Percentiles rank a stretch among this genome's conserved stretches.
phyloP scores from a whole-genome alignment of 1,140 invertebrate genomes.

The Hyles vespertilio region DNA sequence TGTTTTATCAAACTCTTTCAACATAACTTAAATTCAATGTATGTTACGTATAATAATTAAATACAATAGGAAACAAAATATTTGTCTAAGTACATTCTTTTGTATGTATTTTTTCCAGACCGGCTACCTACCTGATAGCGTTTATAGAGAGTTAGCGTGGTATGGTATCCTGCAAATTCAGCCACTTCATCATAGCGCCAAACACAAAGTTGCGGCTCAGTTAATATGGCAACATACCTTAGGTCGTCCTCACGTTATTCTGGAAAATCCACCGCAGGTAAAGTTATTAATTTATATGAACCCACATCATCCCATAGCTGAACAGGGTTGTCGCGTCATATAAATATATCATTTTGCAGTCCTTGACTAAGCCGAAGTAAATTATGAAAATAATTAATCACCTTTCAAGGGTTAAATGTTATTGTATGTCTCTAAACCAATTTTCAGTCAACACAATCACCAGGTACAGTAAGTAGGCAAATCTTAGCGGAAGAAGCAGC shows the following conservation, averaged over 20 bases:
- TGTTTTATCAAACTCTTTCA: no score
- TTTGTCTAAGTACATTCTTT: no score
- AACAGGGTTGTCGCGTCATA: no score
- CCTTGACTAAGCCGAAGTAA: no score
- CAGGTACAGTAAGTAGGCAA: slow-evolving; percentile 62
- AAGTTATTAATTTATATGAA: background rate
- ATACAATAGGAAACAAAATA: no score
- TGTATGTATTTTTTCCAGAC: slow-evolving; percentile 36
- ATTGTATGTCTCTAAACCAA: slow-evolving; percentile 3
- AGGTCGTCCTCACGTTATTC: slow-evolving; percentile 60
- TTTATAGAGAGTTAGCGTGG: slow-evolving; percentile 67
- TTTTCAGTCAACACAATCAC: slow-evolving; percentile 54
- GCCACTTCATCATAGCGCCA: slow-evolving; percentile 59
- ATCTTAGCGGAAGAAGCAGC: slow-evolving; percentile 64
- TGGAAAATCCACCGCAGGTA: slow-evolving; percentile 65
- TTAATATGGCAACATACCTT: slow-evolving; percentile 68
- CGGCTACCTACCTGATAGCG: slow-evolving; percentile 63
- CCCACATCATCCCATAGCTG: no score
- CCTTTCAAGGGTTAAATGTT: background rate
- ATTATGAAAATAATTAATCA: no score
- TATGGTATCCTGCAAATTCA: slow-evolving; percentile 69
- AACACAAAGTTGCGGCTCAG: slow-evolving; percentile 59
- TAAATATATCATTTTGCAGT: no score
- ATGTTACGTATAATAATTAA: no score
- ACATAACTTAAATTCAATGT: no score